These are phyloP conservation scores for Falcunculus frontatus DNA, from an alignment of 2,113 vertebrate species.

Conservation along the genomic window DNA sequence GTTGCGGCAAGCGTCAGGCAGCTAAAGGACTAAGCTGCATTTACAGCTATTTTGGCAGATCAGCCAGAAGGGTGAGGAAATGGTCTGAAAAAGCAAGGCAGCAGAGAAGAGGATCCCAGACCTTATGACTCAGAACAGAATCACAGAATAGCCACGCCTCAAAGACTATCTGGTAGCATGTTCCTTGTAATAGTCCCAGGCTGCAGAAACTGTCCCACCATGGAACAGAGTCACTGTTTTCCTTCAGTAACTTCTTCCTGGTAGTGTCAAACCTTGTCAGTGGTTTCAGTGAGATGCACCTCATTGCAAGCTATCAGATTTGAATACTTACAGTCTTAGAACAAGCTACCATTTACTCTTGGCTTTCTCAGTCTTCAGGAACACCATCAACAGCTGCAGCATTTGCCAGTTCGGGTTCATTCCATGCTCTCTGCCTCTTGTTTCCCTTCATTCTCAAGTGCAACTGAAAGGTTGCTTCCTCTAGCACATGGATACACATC, in stretches of 20 bases:
- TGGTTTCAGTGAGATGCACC: background rate
- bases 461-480: conserved; percentile 2
- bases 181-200: background rate
- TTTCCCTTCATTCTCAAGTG: background rate
- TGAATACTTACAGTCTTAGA: background rate
- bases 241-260: background rate
- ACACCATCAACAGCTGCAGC: background rate
- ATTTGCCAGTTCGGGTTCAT: background rate
- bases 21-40: background rate
- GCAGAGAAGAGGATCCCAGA: background rate
- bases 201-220: background rate
- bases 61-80: background rate
- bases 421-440: background rate
- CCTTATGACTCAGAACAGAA: background rate
- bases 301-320: background rate
- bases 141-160: background rate
- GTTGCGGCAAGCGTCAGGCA: background rate
- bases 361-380: background rate
- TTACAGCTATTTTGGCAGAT: background rate
- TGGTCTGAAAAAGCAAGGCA: background rate
- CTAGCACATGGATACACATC: background rate
- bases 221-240: background rate
- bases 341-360: background rate
- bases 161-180: background rate
- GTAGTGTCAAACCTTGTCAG: background rate